Evolutionary conservation across 2,113 vertebrate genomes (phyloP), one percentile per base, ranked within the genome.

Genomic region (Pao palembangensis): DNA sequence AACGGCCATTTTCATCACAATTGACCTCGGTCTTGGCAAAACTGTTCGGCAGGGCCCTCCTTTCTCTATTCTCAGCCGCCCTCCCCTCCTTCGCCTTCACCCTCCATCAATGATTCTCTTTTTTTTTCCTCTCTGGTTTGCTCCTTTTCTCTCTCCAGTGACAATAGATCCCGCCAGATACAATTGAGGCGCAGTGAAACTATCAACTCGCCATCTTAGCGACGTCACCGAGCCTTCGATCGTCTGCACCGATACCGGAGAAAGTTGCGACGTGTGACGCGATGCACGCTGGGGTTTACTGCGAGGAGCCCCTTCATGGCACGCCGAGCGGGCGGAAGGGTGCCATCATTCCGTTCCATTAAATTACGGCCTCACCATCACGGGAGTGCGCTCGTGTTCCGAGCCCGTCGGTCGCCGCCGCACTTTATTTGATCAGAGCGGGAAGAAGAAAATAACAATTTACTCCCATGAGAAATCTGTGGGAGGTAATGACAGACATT

Each of bases 1-100:
- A 89, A 83, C 85, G 28, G 83, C 75, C 76, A 86, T 87, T 89
- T 88, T 89, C 86, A 87, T 88, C 81, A 89, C 87, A 88, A 89
- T 87, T 88, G 87, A 87, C 84, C 87, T 80, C 67, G 61, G 81
- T 77, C 69, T 88, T 83, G 81, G 82, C 82, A 86, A 75, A 38
- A 67, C 78, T 75, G 79, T 82, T 89, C 75, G 31, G 73, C 85
- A 43, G 66, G 67, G 58, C 75, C 75, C 71, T 69, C 58, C 71
- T 75, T 72, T 75, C 67, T 64, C 79, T 55, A 73, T 81, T 82
- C 78, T 82, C 70, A 23, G 6, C 14, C 56, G 55, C 73, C 68
- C 77, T 77, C 73, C 71, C 65, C 69, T 74, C 55, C 48, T 70
- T 73, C 71, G 53, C 74, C 62, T 74, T 73, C 57, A 21, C 71